A percentile compares a stretch with the other conserved stretches of the same genome.
Evolutionary conservation across 30 jellyfish, hydroid and myxozoan genomes (phyloP).

Genomic region (Rhopilema esculentum): DNA sequence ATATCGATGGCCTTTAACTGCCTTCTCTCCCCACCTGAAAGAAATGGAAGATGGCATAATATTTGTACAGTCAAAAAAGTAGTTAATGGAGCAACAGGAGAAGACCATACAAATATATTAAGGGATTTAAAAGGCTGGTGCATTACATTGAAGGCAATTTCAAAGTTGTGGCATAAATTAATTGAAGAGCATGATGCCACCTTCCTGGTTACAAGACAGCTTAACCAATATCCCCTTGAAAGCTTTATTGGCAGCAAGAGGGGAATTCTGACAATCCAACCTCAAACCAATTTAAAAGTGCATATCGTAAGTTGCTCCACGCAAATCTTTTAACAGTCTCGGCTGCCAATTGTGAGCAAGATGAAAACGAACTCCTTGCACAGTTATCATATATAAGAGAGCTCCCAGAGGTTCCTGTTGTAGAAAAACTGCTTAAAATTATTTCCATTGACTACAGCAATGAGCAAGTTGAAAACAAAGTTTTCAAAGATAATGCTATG

Average conservation of each 20-base stretch:
- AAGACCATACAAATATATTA: neutral
- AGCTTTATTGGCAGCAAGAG: too few species aligned
- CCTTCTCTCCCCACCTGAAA: neutral
- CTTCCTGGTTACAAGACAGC: neutral
- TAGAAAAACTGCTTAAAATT: neutral
- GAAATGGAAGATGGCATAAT: slow-evolving; percentile 4
- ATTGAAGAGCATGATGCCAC: neutral
- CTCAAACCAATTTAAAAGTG: neutral
- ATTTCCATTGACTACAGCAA: neutral
- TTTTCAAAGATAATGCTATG: slow-evolving; percentile 24
- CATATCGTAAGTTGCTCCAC: neutral
- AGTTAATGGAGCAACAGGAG: neutral
- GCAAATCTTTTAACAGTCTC: neutral
- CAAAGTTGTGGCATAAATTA: neutral
- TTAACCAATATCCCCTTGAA: too few species aligned
- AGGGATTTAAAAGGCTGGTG: neutral
- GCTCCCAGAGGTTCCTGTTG: slow-evolving; percentile 17
- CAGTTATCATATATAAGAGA: neutral
- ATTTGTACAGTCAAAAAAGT: slow-evolving; percentile 18
- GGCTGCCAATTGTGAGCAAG: neutral
- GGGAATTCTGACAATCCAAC: neutral
- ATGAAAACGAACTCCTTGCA: neutral
- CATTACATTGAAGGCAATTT: neutral
- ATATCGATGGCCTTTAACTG: neutral
- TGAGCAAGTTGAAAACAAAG: slow-evolving; percentile 1